These are phyloP conservation scores for Gadopsis bispinosus DNA, from an alignment of 2,797 vertebrate species.

Conservation along the genomic window DNA sequence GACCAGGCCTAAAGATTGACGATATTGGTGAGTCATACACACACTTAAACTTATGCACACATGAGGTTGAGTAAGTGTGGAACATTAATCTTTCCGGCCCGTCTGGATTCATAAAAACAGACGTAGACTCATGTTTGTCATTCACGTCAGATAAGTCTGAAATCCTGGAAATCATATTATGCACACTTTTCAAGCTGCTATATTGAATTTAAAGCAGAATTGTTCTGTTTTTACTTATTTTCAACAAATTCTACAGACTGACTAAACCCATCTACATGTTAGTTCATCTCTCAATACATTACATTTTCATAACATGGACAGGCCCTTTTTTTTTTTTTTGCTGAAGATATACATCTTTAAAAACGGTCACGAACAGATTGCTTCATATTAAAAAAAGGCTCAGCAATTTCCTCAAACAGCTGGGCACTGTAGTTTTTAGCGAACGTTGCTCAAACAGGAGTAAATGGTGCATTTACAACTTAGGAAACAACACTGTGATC, in stretches of 20 bases:
- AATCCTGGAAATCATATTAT: constrained; percentile 1
- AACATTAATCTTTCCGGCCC: background rate
- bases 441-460: background rate
- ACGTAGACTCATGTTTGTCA: constrained; percentile 3
- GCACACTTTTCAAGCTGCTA: constrained; percentile 2
- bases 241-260: background rate
- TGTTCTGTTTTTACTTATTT: background rate
- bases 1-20: constrained; percentile 94
- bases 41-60: constrained; percentile 10
- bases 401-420: background rate
- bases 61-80: constrained; percentile 22
- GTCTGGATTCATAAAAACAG: constrained; percentile 27
- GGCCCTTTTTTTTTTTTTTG: background rate
- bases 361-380: background rate
- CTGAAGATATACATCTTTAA: background rate
- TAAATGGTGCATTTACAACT: background rate
- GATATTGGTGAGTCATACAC: constrained; percentile 90
- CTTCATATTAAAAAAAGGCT: background rate
- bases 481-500: background rate
- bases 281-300: background rate
- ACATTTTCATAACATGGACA: background rate
- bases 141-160: constrained; percentile 10
- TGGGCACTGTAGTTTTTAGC: background rate
- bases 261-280: background rate
- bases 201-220: background rate